Conservation (phyloP, 2,888 invertebrate genomes). For the Bellardia pandia region DNA sequence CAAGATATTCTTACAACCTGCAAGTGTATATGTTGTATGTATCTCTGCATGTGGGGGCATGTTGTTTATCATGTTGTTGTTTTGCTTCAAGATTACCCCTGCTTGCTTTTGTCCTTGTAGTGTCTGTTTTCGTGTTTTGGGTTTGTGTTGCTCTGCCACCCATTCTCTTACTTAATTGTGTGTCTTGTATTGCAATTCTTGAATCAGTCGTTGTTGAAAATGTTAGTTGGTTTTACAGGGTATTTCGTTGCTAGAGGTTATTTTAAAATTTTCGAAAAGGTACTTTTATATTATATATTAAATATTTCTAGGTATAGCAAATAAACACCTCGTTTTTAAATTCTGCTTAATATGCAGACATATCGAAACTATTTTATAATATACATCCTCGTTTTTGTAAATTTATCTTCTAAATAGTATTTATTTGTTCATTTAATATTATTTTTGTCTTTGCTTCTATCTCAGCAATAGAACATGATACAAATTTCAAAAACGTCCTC, state of each 20-base stretch:
- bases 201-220: too few species aligned
- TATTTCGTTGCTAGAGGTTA: too few species aligned
- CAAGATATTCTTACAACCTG: conserved; percentile 52
- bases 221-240: too few species aligned
- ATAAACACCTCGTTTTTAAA: too few species aligned
- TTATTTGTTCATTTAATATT: conserved; percentile 6
- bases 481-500: conserved; percentile 27
- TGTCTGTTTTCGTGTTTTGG: background rate
- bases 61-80: conserved; percentile 60
- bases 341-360: too few species aligned
- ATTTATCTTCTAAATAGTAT: background rate
- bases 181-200: too few species aligned
- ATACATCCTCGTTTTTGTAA: too few species aligned
- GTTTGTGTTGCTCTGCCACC: background rate
- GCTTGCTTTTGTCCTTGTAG: background rate
- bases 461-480: background rate
- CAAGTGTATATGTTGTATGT: conserved; percentile 2
- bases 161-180: too few species aligned
- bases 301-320: too few species aligned
- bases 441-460: background rate
- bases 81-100: conserved; percentile 37
- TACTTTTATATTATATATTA: too few species aligned
- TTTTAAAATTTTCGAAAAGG: too few species aligned
- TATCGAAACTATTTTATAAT: too few species aligned
- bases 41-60: conserved; percentile 43